Conservation (phyloP, 2,113 vertebrate species). For the Bucco capensis region DNA sequence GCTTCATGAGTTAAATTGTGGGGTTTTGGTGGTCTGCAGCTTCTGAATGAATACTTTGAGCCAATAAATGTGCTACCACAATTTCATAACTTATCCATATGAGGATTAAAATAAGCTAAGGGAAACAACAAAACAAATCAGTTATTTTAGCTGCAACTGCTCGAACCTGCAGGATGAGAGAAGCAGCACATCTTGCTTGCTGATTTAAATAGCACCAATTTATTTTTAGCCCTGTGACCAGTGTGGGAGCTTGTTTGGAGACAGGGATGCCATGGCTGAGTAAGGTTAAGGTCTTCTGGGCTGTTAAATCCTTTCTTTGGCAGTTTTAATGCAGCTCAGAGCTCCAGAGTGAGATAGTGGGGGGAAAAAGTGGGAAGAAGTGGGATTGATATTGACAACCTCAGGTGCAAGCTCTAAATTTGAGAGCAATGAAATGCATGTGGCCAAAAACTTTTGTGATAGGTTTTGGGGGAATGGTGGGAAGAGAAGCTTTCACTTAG, state of each 20-base stretch:
- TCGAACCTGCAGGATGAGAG: neutral
- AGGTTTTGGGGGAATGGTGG: neutral
- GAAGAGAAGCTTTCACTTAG: neutral
- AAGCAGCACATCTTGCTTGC: neutral
- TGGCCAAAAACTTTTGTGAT: neutral
- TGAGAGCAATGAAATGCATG: rapidly evolving
- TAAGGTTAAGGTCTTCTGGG: neutral
- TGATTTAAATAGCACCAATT: neutral
- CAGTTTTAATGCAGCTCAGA: neutral
- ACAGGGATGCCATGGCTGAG: neutral
- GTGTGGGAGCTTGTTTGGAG: neutral
- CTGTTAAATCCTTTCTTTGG: neutral
- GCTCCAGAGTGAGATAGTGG: neutral
- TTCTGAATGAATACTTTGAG: slow-evolving; percentile 2
- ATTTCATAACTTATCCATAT: slow-evolving; percentile 19
- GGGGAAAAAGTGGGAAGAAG: neutral
- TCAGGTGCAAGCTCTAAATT: neutral
- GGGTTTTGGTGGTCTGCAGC: neutral
- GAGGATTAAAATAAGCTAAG: slow-evolving; percentile 31
- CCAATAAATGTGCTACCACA: slow-evolving; percentile 26
- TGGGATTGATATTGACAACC: neutral
- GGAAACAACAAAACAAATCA: neutral
- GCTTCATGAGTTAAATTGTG: neutral
- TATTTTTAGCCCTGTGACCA: neutral
- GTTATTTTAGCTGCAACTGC: neutral